Evolutionary conservation across 2,113 vertebrate genomes (phyloP), one percentile per base, ranked within the genome.

Genomic region (Pituophis catenifer): DNA sequence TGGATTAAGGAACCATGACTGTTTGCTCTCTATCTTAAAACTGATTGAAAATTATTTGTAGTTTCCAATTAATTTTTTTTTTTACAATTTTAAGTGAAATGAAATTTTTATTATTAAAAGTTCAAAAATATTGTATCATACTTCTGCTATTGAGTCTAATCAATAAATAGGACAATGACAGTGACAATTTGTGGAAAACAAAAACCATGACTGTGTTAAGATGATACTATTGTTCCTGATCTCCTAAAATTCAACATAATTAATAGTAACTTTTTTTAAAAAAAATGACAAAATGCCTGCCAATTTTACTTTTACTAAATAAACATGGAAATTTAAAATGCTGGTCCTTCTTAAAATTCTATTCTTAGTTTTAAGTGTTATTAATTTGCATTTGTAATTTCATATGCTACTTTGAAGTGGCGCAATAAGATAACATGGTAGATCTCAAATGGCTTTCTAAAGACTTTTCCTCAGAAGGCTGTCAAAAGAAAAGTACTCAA

Each of bases 1-100:
- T 50, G 48, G 91, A 94, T 97, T 95, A 96, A 94, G 94, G 95
- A 96, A 95, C 95, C 90, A 94, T 90, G 88, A 88, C n/a, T 70
- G 52, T 33, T 9, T 93, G 92, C 92, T 17, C 92, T 93, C 53
- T 90, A 4, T 91, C 33, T 95, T 91, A 95, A 94, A 90, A 59
- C 65, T 44, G 94, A 75, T 87, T 91, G 58, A 50, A 93, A 95
- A 92, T 91, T 92, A 85, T 24, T 92, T 93, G 23, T 1, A 38
- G 29, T 53, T 91, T 95, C 55, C 94, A 81, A 95, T 92, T 94
- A 97, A 50, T 93, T 86, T n/a, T 70, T n/a, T 70, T 48, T 33
- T 10, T 44, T 13, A 86, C 8, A 65, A 62, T 92, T 89, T 89
- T 85, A 90, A 24, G 75, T 85, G 93, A 94, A 95, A 92, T 50